Base-by-base conservation (phyloP, 2,888 invertebrate genomes). In the Siphlonurus alternatus region DNA sequence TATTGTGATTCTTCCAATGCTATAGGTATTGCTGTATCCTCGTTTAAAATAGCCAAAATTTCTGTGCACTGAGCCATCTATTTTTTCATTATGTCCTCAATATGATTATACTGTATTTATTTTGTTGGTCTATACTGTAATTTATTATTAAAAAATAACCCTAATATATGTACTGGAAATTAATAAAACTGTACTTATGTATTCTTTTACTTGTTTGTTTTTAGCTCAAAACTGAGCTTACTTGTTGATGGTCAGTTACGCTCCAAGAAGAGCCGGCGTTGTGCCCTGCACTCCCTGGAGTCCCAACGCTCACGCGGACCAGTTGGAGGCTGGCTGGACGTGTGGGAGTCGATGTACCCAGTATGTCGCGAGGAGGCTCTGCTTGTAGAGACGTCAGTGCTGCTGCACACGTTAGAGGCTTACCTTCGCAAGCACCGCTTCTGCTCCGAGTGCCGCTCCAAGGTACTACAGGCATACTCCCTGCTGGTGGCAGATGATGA, bases 361-460 rank as follows among this genome's bases (percentile, higher is more conserved):
- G 83, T 86, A 63, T 90, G 89, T 71, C 82, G 87, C 64, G 87
- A 88, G 71, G 93, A 93, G 76, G 87, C 93, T 69, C 88, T 93
- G 59, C 83, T 93, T 62, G 88, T 95, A 64, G 91, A 93, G 76
- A 88, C 89, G 68, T 86, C 87, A 72, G 87, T 87, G 69, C 79
- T 95, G 66, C 86, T 91, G 71, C 86, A 87, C 66, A 93, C 93
- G 19, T 80, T 95, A 53, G 93, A 94, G 72, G 89, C 87, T 69
- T 95, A 95, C 77, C 81, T 95, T 66, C 83, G 89, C 70, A 95
- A 95, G 78, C 94, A 95, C 75, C 82, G 82, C 69, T 95, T 95
- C 77, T 95, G 95, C 74, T 86, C 88, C 1, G 95, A 95, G 74
- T 95, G 95, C 74, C 88, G 93, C 70, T 89, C 92, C 68, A 95